Evolutionary conservation across 2,797 vertebrate species (phyloP).

Genomic region (Argentina silus): DNA sequence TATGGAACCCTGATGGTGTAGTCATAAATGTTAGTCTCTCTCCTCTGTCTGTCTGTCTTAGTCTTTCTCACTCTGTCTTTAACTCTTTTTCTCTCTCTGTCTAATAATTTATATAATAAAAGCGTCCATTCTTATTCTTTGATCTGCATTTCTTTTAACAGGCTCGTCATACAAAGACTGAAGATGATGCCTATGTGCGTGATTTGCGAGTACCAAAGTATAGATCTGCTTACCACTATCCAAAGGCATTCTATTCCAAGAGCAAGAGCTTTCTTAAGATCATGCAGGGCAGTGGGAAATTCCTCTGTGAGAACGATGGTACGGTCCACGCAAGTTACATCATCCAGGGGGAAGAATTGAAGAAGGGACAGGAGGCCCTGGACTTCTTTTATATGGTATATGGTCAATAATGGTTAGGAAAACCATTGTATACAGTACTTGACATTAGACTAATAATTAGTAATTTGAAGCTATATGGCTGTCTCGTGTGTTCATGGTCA

Average conservation of each 20-base stretch:
- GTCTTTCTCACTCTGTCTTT: background rate
- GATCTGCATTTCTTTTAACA: constrained; percentile 43
- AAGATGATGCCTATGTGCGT: fast-evolving
- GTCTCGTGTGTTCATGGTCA: background rate
- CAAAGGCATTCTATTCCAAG: constrained; percentile 78
- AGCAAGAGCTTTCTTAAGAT: constrained; percentile 84
- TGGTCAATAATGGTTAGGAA: too few species aligned
- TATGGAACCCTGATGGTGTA: constrained; percentile 59
- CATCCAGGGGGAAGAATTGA: constrained; percentile 74
- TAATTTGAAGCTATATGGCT: background rate
- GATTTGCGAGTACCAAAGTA: constrained; percentile 37
- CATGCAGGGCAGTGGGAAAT: constrained; percentile 42
- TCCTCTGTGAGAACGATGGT: constrained; percentile 72
- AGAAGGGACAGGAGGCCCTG: constrained; percentile 48
- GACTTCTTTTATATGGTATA: constrained; percentile 77
- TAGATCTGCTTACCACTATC: constrained; percentile 17
- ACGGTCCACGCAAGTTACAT: constrained; percentile 69
- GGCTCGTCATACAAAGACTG: constrained; percentile 52
- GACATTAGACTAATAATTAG: background rate
- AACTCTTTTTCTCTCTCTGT: background rate
- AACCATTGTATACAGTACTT: background rate
- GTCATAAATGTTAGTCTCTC: constrained; percentile 70
- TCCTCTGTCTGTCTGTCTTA: background rate
- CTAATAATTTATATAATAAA: background rate
- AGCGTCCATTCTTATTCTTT: constrained; percentile 3